These are phyloP conservation scores for Seriola aureovittata DNA, from an alignment of 2,113 vertebrate genomes.

Conservation along the genomic window DNA sequence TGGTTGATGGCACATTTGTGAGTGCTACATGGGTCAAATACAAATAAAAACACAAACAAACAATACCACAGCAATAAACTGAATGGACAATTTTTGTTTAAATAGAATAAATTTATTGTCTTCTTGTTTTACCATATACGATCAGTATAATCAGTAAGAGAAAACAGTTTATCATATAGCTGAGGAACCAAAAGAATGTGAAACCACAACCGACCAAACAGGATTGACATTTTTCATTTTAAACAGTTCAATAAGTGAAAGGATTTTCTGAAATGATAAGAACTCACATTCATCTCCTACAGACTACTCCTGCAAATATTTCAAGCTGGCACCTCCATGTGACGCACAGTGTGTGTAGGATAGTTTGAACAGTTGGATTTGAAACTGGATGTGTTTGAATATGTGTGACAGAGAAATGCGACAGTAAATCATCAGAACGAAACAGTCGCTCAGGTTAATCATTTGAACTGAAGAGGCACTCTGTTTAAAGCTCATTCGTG, in stretches of 20 bases:
- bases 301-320: background rate
- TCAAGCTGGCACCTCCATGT: background rate
- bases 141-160: too few relatives aligned
- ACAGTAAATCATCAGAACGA: background rate
- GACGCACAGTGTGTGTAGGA: background rate
- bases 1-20: background rate
- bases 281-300: background rate
- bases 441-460: background rate
- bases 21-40: background rate
- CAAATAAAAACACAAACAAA: background rate
- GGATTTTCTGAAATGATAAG: background rate
- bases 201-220: background rate
- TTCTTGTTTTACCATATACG: background rate
- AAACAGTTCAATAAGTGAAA: background rate
- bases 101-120: background rate
- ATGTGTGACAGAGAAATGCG: background rate
- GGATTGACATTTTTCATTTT: background rate
- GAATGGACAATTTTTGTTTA: background rate
- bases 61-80: background rate
- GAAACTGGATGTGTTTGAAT: background rate
- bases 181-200: background rate
- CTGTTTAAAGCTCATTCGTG: constrained; percentile 1
- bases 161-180: background rate
- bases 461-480: background rate
- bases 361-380: background rate